Evolutionary conservation across 2,888 invertebrate genomes (phyloP), one percentile per base, ranked within the genome.

Genomic region (Rhorus exstirpatorius): DNA sequence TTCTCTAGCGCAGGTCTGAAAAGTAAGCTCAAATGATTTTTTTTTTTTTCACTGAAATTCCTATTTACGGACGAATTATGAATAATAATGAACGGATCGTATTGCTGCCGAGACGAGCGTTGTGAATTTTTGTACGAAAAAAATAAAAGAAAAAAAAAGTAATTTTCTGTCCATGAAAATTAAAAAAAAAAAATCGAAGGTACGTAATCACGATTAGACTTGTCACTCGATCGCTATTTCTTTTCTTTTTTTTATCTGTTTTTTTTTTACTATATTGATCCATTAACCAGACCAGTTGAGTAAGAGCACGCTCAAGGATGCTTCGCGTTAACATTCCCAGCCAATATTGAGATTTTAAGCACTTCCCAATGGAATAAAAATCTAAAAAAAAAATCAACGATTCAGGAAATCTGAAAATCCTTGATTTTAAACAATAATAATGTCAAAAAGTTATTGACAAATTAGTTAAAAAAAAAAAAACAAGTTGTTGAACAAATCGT

Each of bases 81-180:
- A 67, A 35, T 17, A n/a, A n/a, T n/a, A n/a, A n/a, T n/a, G n/a
- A n/a, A n/a, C 21, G 38, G 58, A 65, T 58, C 44, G 76, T 81
- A 81, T 81, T 81, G 81, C 81, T 78, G 81, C 77, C 77, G 77
- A 74, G 77, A 74, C 41, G 68, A 74, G 49, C 31, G 35, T 67
- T 46, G 17, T 44, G 8, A 14, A 17, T 21, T 60, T 21, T 60
- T 17, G 17, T 24, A 58, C 31, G 12, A 26, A 21, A 24, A 35
- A 46, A 55, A 63, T 49, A 75, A 3, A 38, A 14, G 3, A 44
- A n/a, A 49, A 31, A 35, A 17, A 24, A 72, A 12, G 2, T 31
- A 6, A 3, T 31, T 31, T 31, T 6, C 6, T 31, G 31, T 6
- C 2, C 12, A n/a, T n/a, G n/a, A 24, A 44, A 38, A 19, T n/a